These are phyloP conservation scores for Protaetia brevitarsis DNA, from an alignment of 1,140 invertebrate genomes.

Conservation along the genomic window DNA sequence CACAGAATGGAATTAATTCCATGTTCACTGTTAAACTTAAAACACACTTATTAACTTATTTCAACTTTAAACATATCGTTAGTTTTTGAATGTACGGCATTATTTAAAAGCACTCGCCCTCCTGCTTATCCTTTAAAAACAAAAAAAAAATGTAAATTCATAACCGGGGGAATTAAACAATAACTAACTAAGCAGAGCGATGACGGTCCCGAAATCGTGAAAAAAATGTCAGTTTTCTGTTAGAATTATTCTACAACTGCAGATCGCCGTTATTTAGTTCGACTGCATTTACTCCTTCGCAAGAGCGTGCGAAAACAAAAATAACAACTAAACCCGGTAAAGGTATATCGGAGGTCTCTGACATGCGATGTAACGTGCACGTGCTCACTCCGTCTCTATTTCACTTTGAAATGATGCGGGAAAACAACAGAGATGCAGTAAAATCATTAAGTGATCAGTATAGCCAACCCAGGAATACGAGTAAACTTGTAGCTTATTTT, in stretches of 20 bases:
- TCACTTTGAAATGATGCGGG: constrained; percentile 11
- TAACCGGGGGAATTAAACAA: no score
- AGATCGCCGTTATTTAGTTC: no score
- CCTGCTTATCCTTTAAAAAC: no score
- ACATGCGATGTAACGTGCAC: constrained; percentile 10
- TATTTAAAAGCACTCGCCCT: not conserved
- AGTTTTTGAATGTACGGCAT: not conserved
- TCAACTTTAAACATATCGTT: not conserved
- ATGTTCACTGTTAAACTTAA: constrained; percentile 3
- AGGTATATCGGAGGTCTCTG: constrained; percentile 10
- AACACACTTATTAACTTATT: constrained; percentile 10
- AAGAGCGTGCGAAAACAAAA: constrained; percentile 12
- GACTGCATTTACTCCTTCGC: not conserved
- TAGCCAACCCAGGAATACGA: not conserved
- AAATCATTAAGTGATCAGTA: not conserved
- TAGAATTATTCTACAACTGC: no score
- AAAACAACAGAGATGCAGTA: constrained; percentile 7
- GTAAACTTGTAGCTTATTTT: not conserved
- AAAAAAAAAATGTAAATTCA: no score
- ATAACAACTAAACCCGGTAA: not conserved
- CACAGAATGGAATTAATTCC: constrained; percentile 9
- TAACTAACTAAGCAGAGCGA: no score
- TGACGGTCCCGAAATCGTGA: no score
- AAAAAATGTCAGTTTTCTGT: not conserved
- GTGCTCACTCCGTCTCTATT: constrained; percentile 2